phyloP scores from a whole-genome alignment of 2,113 vertebrate species.

The Gallinago media region DNA sequence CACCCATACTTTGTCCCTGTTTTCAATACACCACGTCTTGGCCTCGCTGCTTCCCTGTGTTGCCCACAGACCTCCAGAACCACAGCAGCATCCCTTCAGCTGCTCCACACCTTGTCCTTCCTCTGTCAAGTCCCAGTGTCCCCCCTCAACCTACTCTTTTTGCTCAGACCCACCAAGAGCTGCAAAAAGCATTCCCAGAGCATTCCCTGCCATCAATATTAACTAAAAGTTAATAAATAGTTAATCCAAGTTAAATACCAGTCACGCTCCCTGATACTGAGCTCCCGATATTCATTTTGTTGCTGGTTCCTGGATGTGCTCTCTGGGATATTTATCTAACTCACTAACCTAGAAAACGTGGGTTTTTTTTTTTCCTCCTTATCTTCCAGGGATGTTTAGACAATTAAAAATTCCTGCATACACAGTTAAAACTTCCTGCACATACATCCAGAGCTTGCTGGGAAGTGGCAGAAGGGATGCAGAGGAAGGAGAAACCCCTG shows the following conservation, averaged over 20 bases:
- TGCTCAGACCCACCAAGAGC: background rate
- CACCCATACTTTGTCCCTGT: background rate
- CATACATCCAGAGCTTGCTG: accelerated
- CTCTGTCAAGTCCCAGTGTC: background rate
- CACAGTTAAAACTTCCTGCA: background rate
- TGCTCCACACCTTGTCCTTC: background rate
- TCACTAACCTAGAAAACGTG: background rate
- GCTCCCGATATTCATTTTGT: background rate
- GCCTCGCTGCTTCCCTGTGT: background rate
- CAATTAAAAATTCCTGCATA: background rate
- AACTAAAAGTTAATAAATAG: accelerated
- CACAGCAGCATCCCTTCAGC: accelerated
- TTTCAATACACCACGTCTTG: accelerated
- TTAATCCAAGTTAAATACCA: background rate
- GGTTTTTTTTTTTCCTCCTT: too few relatives aligned
- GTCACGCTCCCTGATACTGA: background rate
- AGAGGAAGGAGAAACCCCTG: background rate
- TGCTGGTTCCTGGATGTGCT: background rate
- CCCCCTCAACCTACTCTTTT: background rate
- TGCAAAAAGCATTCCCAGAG: background rate
- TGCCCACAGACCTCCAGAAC: background rate
- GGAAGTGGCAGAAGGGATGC: accelerated
- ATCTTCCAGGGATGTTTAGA: background rate
- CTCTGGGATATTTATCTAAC: background rate
- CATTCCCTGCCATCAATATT: accelerated